Evolutionary conservation across 2,888 invertebrate species (phyloP), one percentile per base, ranked within the genome.

Genomic region (Nipponacmea schrenckii): DNA sequence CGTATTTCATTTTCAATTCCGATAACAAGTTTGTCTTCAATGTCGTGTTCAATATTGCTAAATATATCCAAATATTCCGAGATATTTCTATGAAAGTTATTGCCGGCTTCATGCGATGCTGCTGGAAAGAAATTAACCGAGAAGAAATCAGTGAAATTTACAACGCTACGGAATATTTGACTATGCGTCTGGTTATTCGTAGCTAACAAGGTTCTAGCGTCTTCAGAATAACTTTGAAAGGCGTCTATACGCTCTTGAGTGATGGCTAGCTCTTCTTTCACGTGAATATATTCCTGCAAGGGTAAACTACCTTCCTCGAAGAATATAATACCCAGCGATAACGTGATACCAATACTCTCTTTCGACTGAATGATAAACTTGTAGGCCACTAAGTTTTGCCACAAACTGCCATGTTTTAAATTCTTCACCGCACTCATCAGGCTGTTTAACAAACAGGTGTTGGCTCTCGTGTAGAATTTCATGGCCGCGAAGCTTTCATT

Each of bases 41-140:
- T 44, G 26, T 50, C 70, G 10, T 26, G 20, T 46, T 73, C 74
- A 27, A 75, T 50, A 17, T 66, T 63, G 2, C 67, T 27, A 17
- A 78, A 63, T 3, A 75, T 62, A 0, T 73, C 50, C 48, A 78
- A 68, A 62, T 78, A 78, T 31, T 62, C 50, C 20, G 72, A 62
- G 14, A 72, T 70, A 14, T 31, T 64, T 44, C 63, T 68, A 62
- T 73, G 72, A 68, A 74, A 78, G 12, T 64, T 44, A 10, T 26
- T 44, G 0, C 75, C 75, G 1, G 64, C 67, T 17, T 67, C 68
- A 0, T 56, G 62, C n/a, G 73, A 73, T 26, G 62, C 46, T n/a
- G 44, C 56, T n/a, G 62, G n/a, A 20, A 26, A 48, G 20, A 44
- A 39, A 27, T 73, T 73, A 2, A n/a, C n/a, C 2, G 31, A 15